These are phyloP conservation scores for Tridacna gigas DNA, from an alignment of 2,888 invertebrate genomes.

Conservation along the genomic window DNA sequence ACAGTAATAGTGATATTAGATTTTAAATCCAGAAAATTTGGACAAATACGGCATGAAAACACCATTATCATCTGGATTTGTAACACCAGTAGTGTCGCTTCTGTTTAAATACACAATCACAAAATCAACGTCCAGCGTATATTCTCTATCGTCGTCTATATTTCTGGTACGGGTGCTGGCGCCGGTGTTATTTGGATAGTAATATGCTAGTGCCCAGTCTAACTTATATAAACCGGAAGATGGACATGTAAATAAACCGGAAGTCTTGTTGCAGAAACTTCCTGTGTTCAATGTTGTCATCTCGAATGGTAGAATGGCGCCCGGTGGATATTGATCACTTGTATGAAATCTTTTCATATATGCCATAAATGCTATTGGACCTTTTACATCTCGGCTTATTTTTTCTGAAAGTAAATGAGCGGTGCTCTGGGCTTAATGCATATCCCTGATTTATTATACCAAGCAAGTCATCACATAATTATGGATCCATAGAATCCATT, in stretches of 20 bases:
- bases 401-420: no score
- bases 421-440: no score
- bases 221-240: slow-evolving; percentile 15
- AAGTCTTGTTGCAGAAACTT: slow-evolving; percentile 2
- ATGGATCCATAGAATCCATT: no score
- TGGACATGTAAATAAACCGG: slow-evolving; percentile 13
- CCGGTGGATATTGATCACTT: slow-evolving; percentile 10
- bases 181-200: not conserved
- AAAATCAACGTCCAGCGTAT: slow-evolving; percentile 11
- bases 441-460: not conserved
- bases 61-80: slow-evolving; percentile 16
- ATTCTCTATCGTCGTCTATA: not conserved
- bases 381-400: not conserved
- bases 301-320: slow-evolving; percentile 19
- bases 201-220: slow-evolving; percentile 19
- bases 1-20: not conserved
- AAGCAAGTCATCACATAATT: not conserved
- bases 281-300: slow-evolving; percentile 1
- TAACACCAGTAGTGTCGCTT: slow-evolving; percentile 10
- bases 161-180: not conserved
- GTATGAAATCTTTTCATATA: slow-evolving; percentile 13
- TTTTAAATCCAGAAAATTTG: slow-evolving; percentile 18
- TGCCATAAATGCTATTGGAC: slow-evolving; percentile 1
- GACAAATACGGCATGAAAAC: slow-evolving; percentile 12
- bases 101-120: slow-evolving; percentile 3